Percentiles rank a stretch among this genome's conserved stretches.
Evolutionary conservation across 2,113 vertebrate genomes (phyloP).

Genomic region (Trachemys scripta): DNA sequence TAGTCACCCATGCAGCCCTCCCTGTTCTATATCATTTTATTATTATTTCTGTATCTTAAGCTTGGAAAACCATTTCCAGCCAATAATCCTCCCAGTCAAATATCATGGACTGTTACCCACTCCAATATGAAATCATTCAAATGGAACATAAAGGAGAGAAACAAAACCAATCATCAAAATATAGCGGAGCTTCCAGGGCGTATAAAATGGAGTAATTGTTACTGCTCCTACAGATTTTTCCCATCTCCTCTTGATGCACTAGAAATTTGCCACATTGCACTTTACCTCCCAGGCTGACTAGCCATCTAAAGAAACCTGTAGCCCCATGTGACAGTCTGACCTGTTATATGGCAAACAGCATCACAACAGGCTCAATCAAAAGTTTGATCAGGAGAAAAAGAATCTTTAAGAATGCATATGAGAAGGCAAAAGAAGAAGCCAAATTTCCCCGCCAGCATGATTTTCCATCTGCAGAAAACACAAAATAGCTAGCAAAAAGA

Average conservation of each 20-base stretch:
- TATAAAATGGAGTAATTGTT: not conserved
- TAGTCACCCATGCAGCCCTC: not conserved
- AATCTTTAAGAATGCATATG: fast-evolving
- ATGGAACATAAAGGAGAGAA: conserved; percentile 9
- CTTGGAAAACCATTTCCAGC: not conserved
- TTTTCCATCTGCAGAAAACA: not conserved
- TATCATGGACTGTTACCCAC: not conserved
- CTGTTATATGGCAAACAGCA: not conserved
- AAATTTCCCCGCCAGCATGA: fast-evolving
- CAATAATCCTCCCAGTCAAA: conserved; percentile 33
- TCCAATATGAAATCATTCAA: not conserved
- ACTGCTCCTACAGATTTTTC: not conserved
- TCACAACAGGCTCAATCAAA: not conserved
- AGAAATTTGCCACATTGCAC: not conserved
- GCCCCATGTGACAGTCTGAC: not conserved
- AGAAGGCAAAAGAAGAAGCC: not conserved
- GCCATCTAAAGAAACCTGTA: conserved; percentile 1
- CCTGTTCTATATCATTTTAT: not conserved
- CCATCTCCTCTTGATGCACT: not conserved
- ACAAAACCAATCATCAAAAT: not conserved
- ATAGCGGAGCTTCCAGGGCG: not conserved
- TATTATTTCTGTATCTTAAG: not conserved
- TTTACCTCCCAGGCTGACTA: conserved; percentile 3
- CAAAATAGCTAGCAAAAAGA: not conserved
- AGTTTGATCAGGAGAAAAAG: not conserved